Conservation (phyloP, 30 jellyfish, hydroid and myxozoan species). For the Chrysaora quinquecirrha region DNA sequence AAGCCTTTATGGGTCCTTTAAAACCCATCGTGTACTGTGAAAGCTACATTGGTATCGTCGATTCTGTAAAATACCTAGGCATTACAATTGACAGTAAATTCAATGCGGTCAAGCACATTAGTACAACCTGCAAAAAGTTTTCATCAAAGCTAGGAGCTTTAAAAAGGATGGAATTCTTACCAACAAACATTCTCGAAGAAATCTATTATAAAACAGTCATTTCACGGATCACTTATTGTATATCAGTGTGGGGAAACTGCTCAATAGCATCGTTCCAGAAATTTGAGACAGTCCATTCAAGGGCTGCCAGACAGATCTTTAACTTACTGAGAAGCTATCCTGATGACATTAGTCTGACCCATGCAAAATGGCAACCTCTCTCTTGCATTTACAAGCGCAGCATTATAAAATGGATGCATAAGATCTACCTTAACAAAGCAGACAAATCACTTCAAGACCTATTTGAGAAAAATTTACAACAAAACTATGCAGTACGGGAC, state of each 20-base stretch:
- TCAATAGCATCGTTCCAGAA: conserved; percentile 21
- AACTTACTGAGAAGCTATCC: conserved; percentile 38
- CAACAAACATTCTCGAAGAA: too few relatives aligned
- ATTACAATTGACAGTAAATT: too few relatives aligned
- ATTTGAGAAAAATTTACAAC: too few relatives aligned
- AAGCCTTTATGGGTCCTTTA: conserved; percentile 38
- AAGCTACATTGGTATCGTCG: too few relatives aligned
- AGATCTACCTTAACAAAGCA: too few relatives aligned
- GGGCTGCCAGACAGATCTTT: conserved; percentile 43
- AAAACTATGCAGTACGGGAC: too few relatives aligned
- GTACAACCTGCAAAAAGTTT: too few relatives aligned
- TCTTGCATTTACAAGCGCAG: conserved; percentile 46
- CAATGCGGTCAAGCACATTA: too few relatives aligned
- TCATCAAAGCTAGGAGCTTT: conserved; percentile 18
- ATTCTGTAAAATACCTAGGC: conserved; percentile 51
- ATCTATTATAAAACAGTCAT: conserved; percentile 18
- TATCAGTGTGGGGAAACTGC: conserved; percentile 50
- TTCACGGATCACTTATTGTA: conserved; percentile 44
- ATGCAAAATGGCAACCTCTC: conserved; percentile 57
- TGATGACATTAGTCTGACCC: conserved; percentile 43
- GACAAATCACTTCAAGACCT: too few relatives aligned
- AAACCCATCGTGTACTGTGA: conserved; percentile 41
- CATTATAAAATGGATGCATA: conserved; percentile 46
- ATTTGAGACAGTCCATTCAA: conserved; percentile 43
- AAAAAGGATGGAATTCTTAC: conserved; percentile 34